Evolutionary conservation across 1,140 invertebrate genomes (phyloP), one percentile per base, ranked within the genome.

Genomic region (Bilobella aurantiaca): DNA sequence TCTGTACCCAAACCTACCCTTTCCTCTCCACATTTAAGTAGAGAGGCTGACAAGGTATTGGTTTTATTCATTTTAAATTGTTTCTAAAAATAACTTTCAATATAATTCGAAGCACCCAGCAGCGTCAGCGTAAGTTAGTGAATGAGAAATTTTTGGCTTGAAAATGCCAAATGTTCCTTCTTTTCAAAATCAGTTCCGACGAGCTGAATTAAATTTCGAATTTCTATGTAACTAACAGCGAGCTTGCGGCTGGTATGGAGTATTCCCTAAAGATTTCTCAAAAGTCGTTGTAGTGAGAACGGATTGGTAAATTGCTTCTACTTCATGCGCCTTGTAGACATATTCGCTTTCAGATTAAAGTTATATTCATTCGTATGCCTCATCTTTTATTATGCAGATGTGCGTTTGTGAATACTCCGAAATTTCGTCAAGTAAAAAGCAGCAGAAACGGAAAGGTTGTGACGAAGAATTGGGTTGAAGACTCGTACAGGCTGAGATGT

Each of bases 361-460:
- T 61, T 61, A 12, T 42, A n/a, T 42, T 42, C 8, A 42, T 8
- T 12, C n/a, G 8, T 42, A 25, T 57, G 5, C 8, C 12, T 25
- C n/a, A 62, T 58, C 71, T 64, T 63, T 59, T 73, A 74, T 74
- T 70, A 78, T 78, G 32, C 73, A 91, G 89, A 57, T 93, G 91
- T 81, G 91, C 91, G 21, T 93, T 92, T 80, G 76, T 82, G 2
- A 92, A 93, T 75, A 94, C 91, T 28, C 91, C 91, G 16, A 94
- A 94, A 76, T 90, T 87, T 75, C 82, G 83, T 61, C 82, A 88
- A 77, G 88, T 91, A 0, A 79, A 80, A 73, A 27, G 25, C 3
- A 49, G 32, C 25, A 84, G 82, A 1, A 81, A 81, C 73, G 86
- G 82, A 23, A 84, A 82, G 77, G 87, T 90, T 73, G 86, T 91